A percentile compares a stretch with the other conserved stretches of the same genome.
Evolutionary conservation across 2,888 invertebrate genomes (phyloP).

Genomic region (Morpho deidamia): DNA sequence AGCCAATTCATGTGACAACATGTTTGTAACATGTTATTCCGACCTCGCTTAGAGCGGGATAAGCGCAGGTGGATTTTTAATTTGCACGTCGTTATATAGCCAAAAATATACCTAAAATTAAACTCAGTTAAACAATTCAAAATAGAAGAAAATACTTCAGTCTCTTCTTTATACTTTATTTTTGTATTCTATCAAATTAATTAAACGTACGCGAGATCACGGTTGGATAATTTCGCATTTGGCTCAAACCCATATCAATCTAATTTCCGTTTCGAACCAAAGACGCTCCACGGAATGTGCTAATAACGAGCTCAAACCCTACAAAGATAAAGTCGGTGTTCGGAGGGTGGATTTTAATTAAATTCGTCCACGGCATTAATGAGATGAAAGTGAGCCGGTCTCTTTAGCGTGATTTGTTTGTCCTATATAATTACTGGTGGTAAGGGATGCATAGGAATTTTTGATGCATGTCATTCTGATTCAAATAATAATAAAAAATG

Average conservation of each 20-base stretch:
- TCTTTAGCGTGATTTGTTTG: conserved; percentile 74
- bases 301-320: conserved; percentile 68
- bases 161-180: no score
- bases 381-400: conserved; percentile 67
- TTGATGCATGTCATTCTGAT: no score
- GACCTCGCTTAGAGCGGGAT: no score
- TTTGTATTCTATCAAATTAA: neutral
- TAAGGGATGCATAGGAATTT: no score
- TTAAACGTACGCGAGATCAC: neutral
- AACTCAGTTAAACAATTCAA: no score
- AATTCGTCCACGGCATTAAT: conserved; percentile 70
- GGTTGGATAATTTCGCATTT: conserved; percentile 1
- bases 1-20: no score
- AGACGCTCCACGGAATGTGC: conserved; percentile 48
- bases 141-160: no score
- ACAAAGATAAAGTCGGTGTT: conserved; percentile 52
- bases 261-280: conserved; percentile 25
- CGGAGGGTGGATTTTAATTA: conserved; percentile 74
- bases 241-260: conserved; percentile 10
- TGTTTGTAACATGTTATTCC: no score
- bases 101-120: no score
- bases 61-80: no score
- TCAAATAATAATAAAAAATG: no score
- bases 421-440: conserved; percentile 45
- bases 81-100: no score